phyloP scores from a whole-genome alignment of 53 echinoderm and acorn worm genomes.

The Arbacia lixula region DNA sequence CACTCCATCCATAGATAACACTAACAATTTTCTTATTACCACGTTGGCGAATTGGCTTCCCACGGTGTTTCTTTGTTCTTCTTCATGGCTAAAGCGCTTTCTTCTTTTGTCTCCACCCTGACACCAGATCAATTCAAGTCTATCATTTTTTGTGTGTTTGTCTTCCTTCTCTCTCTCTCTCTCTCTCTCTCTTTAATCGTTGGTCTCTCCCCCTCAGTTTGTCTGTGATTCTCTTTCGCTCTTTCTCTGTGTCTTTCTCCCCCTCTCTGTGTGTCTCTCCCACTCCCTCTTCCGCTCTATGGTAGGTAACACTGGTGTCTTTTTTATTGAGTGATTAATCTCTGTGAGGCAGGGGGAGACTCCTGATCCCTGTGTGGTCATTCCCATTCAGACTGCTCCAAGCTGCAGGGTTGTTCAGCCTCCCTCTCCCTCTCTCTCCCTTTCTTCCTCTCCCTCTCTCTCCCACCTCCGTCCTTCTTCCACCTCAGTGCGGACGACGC shows the following conservation, averaged over 20 bases:
- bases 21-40: neutral
- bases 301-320: too few species aligned
- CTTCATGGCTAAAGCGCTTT: neutral
- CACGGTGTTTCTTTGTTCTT: conserved; percentile 21
- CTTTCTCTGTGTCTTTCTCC: too few species aligned
- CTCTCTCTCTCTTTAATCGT: neutral
- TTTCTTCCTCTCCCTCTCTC: conserved; percentile 25
- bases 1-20: neutral
- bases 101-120: conserved; percentile 11
- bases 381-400: conserved; percentile 14
- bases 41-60: conserved; percentile 34
- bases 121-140: conserved; percentile 50
- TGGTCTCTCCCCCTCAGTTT: neutral
- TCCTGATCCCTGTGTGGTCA: conserved; percentile 45
- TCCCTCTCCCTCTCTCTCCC: too few species aligned
- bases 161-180: neutral
- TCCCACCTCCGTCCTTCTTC: conserved; percentile 35
- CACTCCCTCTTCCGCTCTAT: too few species aligned
- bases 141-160: conserved; percentile 1
- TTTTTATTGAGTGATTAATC: conserved; percentile 15
- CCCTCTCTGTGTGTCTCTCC: too few species aligned
- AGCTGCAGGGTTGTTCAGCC: neutral
- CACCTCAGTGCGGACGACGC: conserved; percentile 37
- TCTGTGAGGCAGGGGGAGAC: conserved; percentile 18
- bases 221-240: too few species aligned